Percentiles rank a stretch among this genome's conserved stretches.
These are phyloP conservation scores for Rosalia funebris DNA, from an alignment of 2,888 invertebrate species.

Conservation along the genomic window DNA sequence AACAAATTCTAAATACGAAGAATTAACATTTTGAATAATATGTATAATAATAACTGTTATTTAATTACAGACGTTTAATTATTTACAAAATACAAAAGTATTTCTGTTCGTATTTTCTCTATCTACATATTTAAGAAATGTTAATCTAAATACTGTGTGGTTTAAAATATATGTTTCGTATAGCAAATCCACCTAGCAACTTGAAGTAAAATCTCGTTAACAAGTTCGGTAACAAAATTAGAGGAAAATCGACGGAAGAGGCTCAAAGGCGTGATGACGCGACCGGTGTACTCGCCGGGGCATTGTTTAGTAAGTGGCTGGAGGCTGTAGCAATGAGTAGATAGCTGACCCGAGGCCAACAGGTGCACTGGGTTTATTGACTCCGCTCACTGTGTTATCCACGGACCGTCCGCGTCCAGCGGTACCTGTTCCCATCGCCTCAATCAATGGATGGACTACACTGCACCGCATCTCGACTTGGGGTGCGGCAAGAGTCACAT, in stretches of 20 bases:
- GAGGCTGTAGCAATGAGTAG: slow-evolving; percentile 48
- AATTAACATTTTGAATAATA: too few relatives aligned
- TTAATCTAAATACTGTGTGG: too few relatives aligned
- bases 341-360: slow-evolving; percentile 63
- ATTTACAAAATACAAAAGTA: too few relatives aligned
- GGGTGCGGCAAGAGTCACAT: slow-evolving; percentile 41
- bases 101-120: too few relatives aligned
- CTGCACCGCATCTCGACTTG: slow-evolving; percentile 32
- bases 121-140: too few relatives aligned
- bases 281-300: slow-evolving; percentile 12
- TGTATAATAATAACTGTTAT: too few relatives aligned
- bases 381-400: slow-evolving; percentile 50
- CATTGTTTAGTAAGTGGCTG: slow-evolving; percentile 37
- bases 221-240: slow-evolving; percentile 1
- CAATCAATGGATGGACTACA: slow-evolving; percentile 44
- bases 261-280: slow-evolving; percentile 14
- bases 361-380: slow-evolving; percentile 66
- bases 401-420: slow-evolving; percentile 29
- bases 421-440: slow-evolving; percentile 45
- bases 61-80: too few relatives aligned
- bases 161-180: too few relatives aligned
- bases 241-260: slow-evolving; percentile 11
- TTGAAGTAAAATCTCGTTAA: too few relatives aligned
- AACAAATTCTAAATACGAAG: too few relatives aligned
- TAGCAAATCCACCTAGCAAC: too few relatives aligned